phyloP scores from a whole-genome alignment of 2,888 invertebrate genomes.

The Drosophila melanosoma region DNA sequence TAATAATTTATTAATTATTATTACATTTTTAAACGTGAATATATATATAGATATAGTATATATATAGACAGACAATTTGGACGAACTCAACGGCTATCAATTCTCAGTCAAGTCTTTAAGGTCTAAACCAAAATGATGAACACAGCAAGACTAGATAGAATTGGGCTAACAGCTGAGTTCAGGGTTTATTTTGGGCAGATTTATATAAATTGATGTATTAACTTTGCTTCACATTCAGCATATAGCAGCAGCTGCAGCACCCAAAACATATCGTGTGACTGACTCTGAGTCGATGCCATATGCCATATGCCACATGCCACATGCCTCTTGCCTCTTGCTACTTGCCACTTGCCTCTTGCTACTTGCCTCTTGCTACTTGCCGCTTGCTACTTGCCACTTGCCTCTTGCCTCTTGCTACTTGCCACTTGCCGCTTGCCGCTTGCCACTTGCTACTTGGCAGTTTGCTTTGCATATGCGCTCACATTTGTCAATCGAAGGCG shows the following conservation, averaged over 20 bases:
- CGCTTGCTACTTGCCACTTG: background rate
- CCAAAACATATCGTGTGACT: background rate
- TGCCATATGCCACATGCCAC: background rate
- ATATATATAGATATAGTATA: too few species aligned
- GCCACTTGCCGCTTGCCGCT: background rate
- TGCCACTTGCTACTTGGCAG: background rate
- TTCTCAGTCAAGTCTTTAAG: background rate
- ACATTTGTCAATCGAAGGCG: constrained; percentile 30
- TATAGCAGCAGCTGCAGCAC: background rate
- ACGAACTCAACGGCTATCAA: background rate
- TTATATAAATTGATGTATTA: background rate
- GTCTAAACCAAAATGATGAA: background rate
- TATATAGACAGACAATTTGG: background rate
- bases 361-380: background rate
- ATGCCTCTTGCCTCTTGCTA: too few species aligned
- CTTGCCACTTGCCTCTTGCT: too few species aligned
- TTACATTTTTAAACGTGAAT: background rate
- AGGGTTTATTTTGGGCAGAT: background rate
- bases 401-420: too few species aligned
- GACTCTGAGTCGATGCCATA: background rate
- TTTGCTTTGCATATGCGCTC: constrained; percentile 10
- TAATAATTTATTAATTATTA: background rate
- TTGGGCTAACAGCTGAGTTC: background rate
- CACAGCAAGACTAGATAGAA: background rate
- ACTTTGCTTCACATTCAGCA: background rate